A percentile compares a stretch with the other conserved stretches of the same genome.
These are phyloP conservation scores for Esox lucius DNA, from an alignment of 2,797 vertebrate species.

Conservation along the genomic window DNA sequence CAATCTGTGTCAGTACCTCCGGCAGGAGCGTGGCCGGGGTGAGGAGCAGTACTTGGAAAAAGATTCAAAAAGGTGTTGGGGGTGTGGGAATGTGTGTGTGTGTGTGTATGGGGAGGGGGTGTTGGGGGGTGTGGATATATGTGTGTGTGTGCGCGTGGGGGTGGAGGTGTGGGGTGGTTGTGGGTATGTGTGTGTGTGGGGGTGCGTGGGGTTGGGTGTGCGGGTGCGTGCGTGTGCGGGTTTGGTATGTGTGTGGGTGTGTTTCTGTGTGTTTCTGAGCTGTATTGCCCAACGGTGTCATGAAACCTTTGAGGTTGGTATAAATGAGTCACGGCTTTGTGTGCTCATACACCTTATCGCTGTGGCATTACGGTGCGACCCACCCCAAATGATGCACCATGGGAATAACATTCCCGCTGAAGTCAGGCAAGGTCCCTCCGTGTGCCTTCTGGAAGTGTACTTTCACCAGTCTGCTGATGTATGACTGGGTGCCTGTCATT, in stretches of 20 bases:
- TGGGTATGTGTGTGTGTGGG: too few species aligned
- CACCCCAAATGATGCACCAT: neutral
- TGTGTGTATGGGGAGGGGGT: neutral
- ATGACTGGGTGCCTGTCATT: neutral
- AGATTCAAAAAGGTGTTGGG: too few species aligned
- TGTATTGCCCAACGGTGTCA: neutral
- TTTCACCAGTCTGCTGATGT: neutral
- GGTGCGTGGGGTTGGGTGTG: too few species aligned
- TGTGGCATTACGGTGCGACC: neutral
- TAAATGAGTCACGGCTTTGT: neutral
- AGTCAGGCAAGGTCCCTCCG: neutral
- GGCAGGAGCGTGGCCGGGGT: too few species aligned
- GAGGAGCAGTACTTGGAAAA: neutral
- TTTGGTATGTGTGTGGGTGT: too few species aligned
- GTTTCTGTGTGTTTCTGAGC: neutral
- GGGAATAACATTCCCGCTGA: too few species aligned
- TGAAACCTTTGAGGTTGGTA: neutral
- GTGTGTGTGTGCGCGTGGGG: too few species aligned
- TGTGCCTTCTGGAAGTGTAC: too few species aligned
- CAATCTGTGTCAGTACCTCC: too few species aligned
- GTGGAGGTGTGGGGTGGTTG: too few species aligned
- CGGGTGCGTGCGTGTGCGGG: neutral
- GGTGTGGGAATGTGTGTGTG: neutral
- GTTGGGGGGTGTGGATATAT: neutral
- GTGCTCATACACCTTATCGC: neutral